Percentiles rank a stretch among this genome's conserved stretches.
These are phyloP conservation scores for Saguinus imperator DNA, from an alignment of 2,113 vertebrate genomes.

Conservation along the genomic window DNA sequence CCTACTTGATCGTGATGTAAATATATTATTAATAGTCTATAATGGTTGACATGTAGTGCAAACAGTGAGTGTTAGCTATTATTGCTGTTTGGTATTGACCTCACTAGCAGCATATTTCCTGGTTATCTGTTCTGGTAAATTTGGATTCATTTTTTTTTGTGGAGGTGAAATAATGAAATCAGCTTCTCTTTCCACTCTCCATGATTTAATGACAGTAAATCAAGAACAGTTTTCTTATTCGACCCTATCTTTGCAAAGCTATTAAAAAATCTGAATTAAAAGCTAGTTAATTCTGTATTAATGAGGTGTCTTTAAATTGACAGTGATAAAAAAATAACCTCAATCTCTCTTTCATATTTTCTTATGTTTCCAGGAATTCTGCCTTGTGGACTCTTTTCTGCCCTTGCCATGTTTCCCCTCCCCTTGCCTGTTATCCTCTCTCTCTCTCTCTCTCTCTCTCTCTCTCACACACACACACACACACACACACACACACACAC, in stretches of 20 bases:
- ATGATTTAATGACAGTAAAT: not conserved
- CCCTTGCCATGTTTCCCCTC: not conserved
- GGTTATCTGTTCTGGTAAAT: not conserved
- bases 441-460: not conserved
- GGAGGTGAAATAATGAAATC: not conserved
- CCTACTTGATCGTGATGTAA: not conserved
- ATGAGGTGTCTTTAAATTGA: not conserved
- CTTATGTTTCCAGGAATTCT: constrained; percentile 22
- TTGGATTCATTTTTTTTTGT: not conserved
- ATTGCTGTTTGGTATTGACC: not conserved
- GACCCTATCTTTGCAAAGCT: not conserved
- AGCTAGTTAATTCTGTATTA: constrained; percentile 11
- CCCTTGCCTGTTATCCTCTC: accelerated
- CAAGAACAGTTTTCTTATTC: not conserved
- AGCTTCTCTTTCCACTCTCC: not conserved
- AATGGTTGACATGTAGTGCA: not conserved
- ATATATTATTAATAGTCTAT: not conserved
- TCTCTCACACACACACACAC: not conserved
- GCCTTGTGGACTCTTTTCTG: not conserved
- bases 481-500: not conserved
- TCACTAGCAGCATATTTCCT: not conserved
- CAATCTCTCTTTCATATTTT: not conserved
- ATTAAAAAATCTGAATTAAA: constrained; percentile 2
- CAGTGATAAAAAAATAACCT: not conserved
- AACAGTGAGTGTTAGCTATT: not conserved